Conservation (phyloP, 2,113 vertebrate species). For the Microtus pennsylvanicus region DNA sequence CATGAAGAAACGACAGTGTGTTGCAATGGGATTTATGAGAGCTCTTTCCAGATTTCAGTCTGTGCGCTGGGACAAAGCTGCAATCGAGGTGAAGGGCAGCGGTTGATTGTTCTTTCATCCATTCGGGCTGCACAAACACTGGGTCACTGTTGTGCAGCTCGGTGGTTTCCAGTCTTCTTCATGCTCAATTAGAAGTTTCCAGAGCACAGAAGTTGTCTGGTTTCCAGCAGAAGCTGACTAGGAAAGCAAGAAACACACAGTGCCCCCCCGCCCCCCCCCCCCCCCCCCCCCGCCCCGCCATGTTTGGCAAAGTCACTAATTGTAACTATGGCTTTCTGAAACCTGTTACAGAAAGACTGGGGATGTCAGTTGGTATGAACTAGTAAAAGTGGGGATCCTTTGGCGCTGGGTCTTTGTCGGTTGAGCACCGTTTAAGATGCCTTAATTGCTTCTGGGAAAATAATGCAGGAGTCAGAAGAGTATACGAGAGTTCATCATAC, state of each 20-base stretch:
- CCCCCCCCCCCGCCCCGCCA: not conserved
- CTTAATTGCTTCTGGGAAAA: not conserved
- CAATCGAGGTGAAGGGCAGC: conserved; percentile 31
- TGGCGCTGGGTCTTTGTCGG: not conserved
- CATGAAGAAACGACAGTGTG: not conserved
- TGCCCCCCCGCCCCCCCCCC: not conserved
- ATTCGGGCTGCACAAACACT: conserved; percentile 28
- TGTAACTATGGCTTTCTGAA: conserved; percentile 57
- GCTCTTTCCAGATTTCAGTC: conserved; percentile 3
- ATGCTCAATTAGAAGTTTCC: conserved; percentile 70
- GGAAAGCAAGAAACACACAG: conserved; percentile 38
- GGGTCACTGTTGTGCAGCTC: not conserved
- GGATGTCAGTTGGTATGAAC: conserved; percentile 9
- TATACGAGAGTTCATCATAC: not conserved
- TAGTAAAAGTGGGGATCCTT: conserved; percentile 49
- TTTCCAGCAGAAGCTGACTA: conserved; percentile 48
- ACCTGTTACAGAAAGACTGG: conserved; percentile 38
- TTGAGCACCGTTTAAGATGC: not conserved
- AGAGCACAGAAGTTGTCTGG: conserved; percentile 61
- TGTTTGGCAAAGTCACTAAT: conserved; percentile 62
- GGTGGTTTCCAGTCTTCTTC: conserved; percentile 38
- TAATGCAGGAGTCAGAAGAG: not conserved
- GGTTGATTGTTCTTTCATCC: conserved; percentile 22
- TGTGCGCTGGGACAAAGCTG: not conserved
- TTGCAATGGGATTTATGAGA: not conserved